Conservation (phyloP, 2,888 invertebrate species). For the Polydrusus pterygomalis region DNA sequence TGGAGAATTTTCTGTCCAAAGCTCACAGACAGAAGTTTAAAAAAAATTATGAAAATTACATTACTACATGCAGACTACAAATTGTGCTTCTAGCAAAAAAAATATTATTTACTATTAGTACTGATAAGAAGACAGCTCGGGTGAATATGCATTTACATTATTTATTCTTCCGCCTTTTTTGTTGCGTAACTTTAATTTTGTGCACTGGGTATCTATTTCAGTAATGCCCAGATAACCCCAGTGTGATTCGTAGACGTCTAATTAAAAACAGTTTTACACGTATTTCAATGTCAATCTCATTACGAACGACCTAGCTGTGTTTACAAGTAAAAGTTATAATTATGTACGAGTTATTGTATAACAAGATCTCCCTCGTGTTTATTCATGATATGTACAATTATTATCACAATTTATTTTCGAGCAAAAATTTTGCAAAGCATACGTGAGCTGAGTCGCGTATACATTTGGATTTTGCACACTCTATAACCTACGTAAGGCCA, state of each 20-base stretch:
- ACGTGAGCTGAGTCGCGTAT: constrained; percentile 51
- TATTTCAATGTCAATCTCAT: constrained; percentile 45
- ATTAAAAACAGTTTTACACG: constrained; percentile 19
- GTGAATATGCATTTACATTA: neutral
- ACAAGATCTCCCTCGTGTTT: constrained; percentile 47
- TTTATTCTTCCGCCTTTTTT: neutral
- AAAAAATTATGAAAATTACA: no score
- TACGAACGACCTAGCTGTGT: constrained; percentile 22
- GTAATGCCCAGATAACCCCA: neutral
- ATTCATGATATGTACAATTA: constrained; percentile 52
- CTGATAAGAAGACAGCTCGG: neutral
- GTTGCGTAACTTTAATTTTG: neutral
- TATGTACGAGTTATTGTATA: constrained; percentile 33
- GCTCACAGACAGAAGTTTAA: no score
- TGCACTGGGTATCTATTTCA: neutral
- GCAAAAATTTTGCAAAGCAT: constrained; percentile 50
- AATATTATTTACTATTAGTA: neutral
- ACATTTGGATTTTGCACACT: constrained; percentile 40
- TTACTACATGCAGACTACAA: no score
- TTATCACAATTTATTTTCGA: neutral
- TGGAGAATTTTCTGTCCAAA: neutral
- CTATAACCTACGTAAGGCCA: constrained; percentile 45
- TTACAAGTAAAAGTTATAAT: constrained; percentile 35
- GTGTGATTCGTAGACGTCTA: constrained; percentile 8
- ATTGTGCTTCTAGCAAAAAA: no score